Evolutionary conservation across 1,140 invertebrate genomes (phyloP).

Genomic region (Solen grandis): DNA sequence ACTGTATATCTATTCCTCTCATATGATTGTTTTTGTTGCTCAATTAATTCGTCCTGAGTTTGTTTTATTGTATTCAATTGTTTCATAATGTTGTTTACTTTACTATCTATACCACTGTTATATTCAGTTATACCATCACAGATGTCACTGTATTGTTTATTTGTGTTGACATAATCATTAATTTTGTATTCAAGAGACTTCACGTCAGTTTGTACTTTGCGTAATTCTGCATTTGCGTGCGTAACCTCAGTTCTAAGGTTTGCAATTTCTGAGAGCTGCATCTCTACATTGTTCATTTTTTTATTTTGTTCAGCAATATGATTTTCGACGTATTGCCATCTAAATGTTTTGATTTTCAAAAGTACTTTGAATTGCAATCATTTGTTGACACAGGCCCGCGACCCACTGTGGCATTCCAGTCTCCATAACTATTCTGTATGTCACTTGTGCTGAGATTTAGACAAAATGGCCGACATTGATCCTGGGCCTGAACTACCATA

Average conservation of each 20-base stretch:
- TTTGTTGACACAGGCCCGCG: background rate
- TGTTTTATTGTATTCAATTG: background rate
- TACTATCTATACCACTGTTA: background rate
- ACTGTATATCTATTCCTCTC: conserved; percentile 2
- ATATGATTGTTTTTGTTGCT: background rate
- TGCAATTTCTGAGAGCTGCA: background rate
- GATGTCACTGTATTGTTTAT: background rate
- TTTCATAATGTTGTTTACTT: background rate
- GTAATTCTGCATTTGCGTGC: no score
- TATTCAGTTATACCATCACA: background rate
- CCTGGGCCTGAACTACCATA: no score
- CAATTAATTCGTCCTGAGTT: background rate
- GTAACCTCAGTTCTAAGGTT: background rate
- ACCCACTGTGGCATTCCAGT: no score
- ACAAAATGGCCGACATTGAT: no score
- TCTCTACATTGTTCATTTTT: background rate
- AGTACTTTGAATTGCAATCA: background rate
- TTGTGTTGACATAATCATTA: background rate
- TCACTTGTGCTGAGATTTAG: no score
- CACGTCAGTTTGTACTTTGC: background rate
- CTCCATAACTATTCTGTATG: no score
- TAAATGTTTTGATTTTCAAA: conserved; percentile 2
- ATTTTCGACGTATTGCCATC: conserved; percentile 4
- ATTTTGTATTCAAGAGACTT: background rate
- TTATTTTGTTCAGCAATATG: background rate